Evolutionary conservation across 1,140 invertebrate species (phyloP).

Genomic region (Arion vulgaris): DNA sequence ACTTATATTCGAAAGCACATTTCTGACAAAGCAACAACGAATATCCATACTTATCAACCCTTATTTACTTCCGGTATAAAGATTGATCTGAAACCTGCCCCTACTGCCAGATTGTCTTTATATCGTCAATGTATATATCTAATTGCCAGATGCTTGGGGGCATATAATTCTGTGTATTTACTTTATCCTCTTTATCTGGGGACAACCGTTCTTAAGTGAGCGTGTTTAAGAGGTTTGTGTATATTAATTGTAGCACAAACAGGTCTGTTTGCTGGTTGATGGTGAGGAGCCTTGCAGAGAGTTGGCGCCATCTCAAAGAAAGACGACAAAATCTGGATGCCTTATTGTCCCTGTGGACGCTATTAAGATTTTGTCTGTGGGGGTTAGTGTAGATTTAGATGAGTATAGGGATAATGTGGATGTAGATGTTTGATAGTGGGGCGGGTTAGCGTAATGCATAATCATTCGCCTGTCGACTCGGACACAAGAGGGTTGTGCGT

Average conservation of each 20-base stretch:
- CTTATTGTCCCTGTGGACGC: no score
- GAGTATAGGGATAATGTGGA: no score
- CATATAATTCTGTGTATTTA: conserved; percentile 6
- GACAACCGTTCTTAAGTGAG: neutral
- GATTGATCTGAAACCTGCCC: neutral
- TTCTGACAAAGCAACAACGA: no score
- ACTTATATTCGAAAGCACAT: no score
- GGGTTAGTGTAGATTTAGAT: no score
- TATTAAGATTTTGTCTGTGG: no score
- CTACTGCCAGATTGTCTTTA: neutral
- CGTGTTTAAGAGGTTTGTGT: neutral
- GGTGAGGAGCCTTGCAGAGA: neutral
- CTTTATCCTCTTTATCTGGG: neutral
- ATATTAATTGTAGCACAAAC: conserved; percentile 4
- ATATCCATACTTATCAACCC: no score
- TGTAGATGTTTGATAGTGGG: no score
- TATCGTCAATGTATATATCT: neutral
- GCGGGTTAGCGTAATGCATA: no score
- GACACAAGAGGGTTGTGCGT: no score
- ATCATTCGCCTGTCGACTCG: no score
- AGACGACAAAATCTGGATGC: neutral
- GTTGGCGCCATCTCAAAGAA: neutral
- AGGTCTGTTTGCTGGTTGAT: neutral
- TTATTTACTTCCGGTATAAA: neutral
- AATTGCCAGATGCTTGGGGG: neutral